Evolutionary conservation across 2,888 invertebrate species (phyloP).

Genomic region (Clitarchus hookeri): DNA sequence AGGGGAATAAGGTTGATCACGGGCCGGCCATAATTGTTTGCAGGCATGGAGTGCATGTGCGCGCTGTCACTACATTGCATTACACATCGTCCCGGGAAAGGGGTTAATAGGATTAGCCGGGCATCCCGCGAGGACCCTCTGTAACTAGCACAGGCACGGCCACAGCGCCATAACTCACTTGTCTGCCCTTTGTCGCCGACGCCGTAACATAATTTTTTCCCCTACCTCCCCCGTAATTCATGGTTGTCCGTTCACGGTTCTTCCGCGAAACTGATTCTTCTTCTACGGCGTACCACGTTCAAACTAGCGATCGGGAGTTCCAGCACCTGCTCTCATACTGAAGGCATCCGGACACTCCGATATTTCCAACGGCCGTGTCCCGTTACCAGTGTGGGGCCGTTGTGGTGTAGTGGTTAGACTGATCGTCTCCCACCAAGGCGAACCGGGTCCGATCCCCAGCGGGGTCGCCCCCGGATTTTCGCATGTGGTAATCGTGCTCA

Average conservation of each 20-base stretch:
- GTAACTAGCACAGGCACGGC: not conserved
- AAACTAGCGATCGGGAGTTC: too few relatives aligned
- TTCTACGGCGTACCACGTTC: too few relatives aligned
- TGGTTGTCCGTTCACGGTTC: not conserved
- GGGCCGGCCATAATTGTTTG: not conserved
- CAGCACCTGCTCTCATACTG: too few relatives aligned
- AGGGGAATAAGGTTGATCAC: not conserved
- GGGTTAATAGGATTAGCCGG: not conserved
- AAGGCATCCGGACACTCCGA: too few relatives aligned
- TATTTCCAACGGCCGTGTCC: too few relatives aligned
- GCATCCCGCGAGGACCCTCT: not conserved
- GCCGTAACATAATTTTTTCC: not conserved
- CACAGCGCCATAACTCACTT: not conserved
- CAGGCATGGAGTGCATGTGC: not conserved
- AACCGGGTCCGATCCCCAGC: too few relatives aligned
- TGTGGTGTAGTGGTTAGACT: too few relatives aligned
- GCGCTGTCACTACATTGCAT: not conserved
- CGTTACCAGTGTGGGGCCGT: too few relatives aligned
- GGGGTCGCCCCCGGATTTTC: too few relatives aligned
- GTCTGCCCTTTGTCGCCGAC: not conserved
- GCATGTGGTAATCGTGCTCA: too few relatives aligned
- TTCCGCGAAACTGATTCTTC: too few relatives aligned
- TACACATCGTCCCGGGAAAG: not conserved
- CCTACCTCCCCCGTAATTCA: not conserved
- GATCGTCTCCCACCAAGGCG: too few relatives aligned